These are phyloP conservation scores for Sebastes fasciatus DNA, from an alignment of 2,113 vertebrate species.

Conservation along the genomic window DNA sequence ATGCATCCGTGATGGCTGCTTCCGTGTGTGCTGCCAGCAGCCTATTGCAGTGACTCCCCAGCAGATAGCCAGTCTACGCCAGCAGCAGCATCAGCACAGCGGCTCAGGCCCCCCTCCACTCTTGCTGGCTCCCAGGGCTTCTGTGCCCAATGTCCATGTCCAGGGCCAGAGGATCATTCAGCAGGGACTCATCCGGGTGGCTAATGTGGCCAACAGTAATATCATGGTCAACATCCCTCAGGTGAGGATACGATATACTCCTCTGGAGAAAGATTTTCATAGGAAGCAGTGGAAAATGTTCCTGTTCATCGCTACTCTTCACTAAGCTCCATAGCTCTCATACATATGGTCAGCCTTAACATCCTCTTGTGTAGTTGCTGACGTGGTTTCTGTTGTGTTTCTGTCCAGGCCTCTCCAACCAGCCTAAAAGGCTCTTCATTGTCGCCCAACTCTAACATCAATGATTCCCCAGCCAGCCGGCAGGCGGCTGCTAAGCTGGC, in stretches of 20 bases:
- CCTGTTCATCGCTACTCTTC: not conserved
- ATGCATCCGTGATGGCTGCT: not conserved
- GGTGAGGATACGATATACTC: slow-evolving; percentile 54
- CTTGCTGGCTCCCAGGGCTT: slow-evolving; percentile 92
- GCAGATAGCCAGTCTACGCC: slow-evolving; percentile 94
- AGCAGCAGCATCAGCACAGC: slow-evolving; percentile 94
- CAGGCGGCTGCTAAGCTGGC: slow-evolving; percentile 97
- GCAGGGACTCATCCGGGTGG: slow-evolving; percentile 96
- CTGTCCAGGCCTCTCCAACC: slow-evolving; percentile 88
- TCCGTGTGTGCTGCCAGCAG: slow-evolving; percentile 68
- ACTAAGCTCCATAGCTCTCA: not conserved
- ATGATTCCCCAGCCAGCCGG: slow-evolving; percentile 92
- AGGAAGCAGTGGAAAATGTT: not conserved
- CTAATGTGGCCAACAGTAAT: slow-evolving; percentile 92
- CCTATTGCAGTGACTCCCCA: slow-evolving; percentile 88
- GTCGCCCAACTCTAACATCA: slow-evolving; percentile 78
- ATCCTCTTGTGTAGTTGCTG: not conserved
- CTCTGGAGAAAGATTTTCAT: not conserved
- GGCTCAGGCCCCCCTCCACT: slow-evolving; percentile 94
- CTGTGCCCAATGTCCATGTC: slow-evolving; percentile 93
- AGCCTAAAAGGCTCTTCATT: slow-evolving; percentile 88
- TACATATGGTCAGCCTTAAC: not conserved
- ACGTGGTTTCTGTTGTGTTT: slow-evolving; percentile 2
- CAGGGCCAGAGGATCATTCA: slow-evolving; percentile 98
- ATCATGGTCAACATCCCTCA: slow-evolving; percentile 94